Evolutionary conservation across 1,140 invertebrate genomes (phyloP).

Genomic region (Cataglyphis hispanica): DNA sequence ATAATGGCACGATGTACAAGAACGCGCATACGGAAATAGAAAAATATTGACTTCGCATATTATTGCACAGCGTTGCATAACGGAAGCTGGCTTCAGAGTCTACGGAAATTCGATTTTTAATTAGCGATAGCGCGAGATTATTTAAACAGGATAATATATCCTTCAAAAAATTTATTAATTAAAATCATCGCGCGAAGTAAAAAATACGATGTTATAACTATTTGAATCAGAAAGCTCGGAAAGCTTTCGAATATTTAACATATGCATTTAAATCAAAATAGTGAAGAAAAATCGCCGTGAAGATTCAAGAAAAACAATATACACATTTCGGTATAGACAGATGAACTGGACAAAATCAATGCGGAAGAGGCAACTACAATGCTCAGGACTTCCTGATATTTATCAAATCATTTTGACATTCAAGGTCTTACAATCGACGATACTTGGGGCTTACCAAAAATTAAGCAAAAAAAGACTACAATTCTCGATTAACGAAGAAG

Average conservation of each 20-base stretch:
- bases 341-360: not conserved
- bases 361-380: not conserved
- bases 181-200: not conserved
- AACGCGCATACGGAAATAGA: constrained; percentile 16
- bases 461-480: not conserved
- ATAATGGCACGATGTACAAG: constrained; percentile 17
- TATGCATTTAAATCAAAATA: not conserved
- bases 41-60: constrained; percentile 13
- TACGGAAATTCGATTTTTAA: constrained; percentile 34
- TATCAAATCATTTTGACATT: not conserved
- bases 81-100: constrained; percentile 19
- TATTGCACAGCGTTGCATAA: constrained; percentile 26
- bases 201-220: not conserved
- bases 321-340: not conserved
- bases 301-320: not conserved
- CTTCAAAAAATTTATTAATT: constrained; percentile 14
- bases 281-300: not conserved
- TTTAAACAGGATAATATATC: not conserved
- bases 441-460: not conserved
- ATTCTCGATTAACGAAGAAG: not conserved
- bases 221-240: not conserved
- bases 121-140: constrained; percentile 24
- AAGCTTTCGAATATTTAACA: not conserved
- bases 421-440: not conserved
- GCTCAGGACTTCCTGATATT: not conserved